Evolutionary conservation across 1,140 invertebrate genomes (phyloP), one percentile per base, ranked within the genome.

Genomic region (Sitophilus oryzae): DNA sequence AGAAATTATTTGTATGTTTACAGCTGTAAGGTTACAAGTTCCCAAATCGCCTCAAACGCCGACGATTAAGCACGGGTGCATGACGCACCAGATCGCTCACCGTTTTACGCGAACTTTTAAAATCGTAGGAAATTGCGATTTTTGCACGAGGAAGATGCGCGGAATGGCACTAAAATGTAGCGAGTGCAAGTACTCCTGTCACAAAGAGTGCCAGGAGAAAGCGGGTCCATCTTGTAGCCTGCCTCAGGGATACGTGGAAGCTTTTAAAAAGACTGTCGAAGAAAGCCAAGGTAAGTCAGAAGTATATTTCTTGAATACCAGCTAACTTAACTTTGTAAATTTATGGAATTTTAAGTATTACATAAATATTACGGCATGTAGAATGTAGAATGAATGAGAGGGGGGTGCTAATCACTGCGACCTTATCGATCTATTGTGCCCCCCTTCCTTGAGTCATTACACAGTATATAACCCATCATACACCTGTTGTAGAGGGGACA

Each of bases 101-200:
- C 84, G 91, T 55, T 95, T 95, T 72, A 85, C 82, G 30, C 91
- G 89, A 78, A 86, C 82, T 2, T 85, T 93, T 71, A 93, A 92
- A 70, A 84, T 95, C 74, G 84, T 91, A 68, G 84, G 88, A 38
- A 90, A 85, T 1, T 97, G 93, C 76, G 88, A 92, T 71, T 85
- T 86, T 65, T 97, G 93, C 73, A 84, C 88, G 55, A 92, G 93
- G 69, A 89, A 89, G 72, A 92, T 96, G 78, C 85, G 91, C 68
- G 90, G 87, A 19, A 79, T 79, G 6, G 82, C 85, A 38, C 79
- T 91, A 44, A 93, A 91, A 72, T 97, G 94, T 74, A 94, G 87
- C 72, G 90, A 95, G 70, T 97, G 93, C 80, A 96, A 95, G 77
- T 96, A 91, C 75, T 91, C 91, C 65, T 96, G 92, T 75, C 78